A percentile compares a stretch with the other conserved stretches of the same genome.
These are phyloP conservation scores for Spea hammondii DNA, from an alignment of 2,797 vertebrate species.

Conservation along the genomic window DNA sequence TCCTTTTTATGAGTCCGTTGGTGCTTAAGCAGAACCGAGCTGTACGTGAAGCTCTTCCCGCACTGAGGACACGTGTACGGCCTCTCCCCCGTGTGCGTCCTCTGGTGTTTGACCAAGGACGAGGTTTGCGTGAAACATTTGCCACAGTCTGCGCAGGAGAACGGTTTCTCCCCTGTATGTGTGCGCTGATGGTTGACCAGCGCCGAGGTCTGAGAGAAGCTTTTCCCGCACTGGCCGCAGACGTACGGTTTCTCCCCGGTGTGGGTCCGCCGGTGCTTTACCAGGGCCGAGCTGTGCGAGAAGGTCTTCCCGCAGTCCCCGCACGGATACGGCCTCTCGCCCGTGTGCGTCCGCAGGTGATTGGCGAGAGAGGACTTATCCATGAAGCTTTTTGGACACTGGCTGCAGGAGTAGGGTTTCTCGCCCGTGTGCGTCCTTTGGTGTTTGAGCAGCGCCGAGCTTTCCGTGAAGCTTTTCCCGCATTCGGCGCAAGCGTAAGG, in stretches of 20 bases:
- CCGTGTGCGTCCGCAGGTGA: slow-evolving; percentile 27
- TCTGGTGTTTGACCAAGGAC: slow-evolving; percentile 10
- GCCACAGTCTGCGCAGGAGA: slow-evolving; percentile 5
- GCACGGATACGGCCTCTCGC: slow-evolving; percentile 28
- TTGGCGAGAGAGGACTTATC: slow-evolving; percentile 19
- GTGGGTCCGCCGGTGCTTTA: slow-evolving; percentile 10
- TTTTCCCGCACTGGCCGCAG: slow-evolving; percentile 60
- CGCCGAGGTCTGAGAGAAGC: not conserved
- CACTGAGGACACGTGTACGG: slow-evolving; percentile 28
- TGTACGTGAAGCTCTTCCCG: slow-evolving; percentile 30
- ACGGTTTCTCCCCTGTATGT: slow-evolving; percentile 31
- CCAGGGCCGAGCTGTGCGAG: slow-evolving; percentile 22
- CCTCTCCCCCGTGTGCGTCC: slow-evolving; percentile 32
- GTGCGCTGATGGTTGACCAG: slow-evolving; percentile 58
- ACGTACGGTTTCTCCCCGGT: slow-evolving; percentile 62
- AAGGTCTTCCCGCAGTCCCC: slow-evolving; percentile 21
- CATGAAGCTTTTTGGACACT: slow-evolving; percentile 30
- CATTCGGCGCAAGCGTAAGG: slow-evolving; percentile 33
- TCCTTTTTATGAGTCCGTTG: slow-evolving; percentile 29
- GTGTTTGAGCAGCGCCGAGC: slow-evolving; percentile 33
- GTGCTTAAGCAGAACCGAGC: slow-evolving; percentile 16
- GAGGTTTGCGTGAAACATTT: slow-evolving; percentile 28
- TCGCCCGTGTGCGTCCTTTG: slow-evolving; percentile 32
- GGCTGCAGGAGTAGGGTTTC: slow-evolving; percentile 25
- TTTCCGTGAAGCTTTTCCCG: slow-evolving; percentile 34